Evolutionary conservation across 1,140 invertebrate genomes (phyloP).

Genomic region (Phocides pigmalion): DNA sequence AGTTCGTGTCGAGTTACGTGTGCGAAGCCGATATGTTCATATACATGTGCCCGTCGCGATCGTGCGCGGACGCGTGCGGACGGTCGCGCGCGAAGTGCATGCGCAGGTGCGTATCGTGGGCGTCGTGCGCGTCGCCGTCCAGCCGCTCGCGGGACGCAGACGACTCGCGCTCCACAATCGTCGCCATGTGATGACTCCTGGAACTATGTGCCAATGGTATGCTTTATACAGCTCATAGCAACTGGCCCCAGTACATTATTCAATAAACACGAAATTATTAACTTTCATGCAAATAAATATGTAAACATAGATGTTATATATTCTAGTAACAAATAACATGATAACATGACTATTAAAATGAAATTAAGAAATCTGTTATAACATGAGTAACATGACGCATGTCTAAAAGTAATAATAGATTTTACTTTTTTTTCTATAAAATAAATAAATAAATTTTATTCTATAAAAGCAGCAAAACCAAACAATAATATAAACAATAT

Average conservation of each 20-base stretch:
- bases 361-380: no score
- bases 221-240: background rate
- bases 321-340: no score
- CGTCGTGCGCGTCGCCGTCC: constrained; percentile 37
- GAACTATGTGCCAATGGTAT: background rate
- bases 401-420: no score
- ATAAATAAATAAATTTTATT: no score
- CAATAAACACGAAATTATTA: no score
- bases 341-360: no score
- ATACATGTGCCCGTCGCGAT: constrained; percentile 71
- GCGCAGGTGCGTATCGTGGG: constrained; percentile 54
- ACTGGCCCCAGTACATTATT: background rate
- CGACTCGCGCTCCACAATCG: constrained; percentile 71
- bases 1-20: constrained; percentile 39
- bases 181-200: constrained; percentile 72
- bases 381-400: no score
- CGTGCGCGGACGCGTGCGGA: constrained; percentile 39
- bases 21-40: constrained; percentile 76
- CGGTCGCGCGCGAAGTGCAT: constrained; percentile 63
- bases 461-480: no score
- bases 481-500: no score
- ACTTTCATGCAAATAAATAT: no score
- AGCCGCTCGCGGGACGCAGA: constrained; percentile 55
- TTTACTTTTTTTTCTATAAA: no score
- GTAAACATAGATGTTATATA: no score